A percentile compares a stretch with the other conserved stretches of the same genome.
These are phyloP conservation scores for Alligator sinensis DNA, from an alignment of 2,113 vertebrate species.

Conservation along the genomic window DNA sequence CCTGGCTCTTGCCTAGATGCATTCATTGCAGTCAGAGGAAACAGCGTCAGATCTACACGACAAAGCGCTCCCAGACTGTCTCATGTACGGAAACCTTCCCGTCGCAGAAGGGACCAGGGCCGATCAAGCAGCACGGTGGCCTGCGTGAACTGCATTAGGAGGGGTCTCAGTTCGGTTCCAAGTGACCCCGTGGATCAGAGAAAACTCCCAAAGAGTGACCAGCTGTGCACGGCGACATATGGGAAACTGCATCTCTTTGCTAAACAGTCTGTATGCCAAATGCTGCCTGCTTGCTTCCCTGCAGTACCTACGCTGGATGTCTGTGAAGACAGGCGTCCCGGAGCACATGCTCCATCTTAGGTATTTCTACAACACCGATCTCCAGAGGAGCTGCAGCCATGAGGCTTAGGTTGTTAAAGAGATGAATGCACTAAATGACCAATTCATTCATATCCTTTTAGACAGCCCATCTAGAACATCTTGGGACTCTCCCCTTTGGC, in stretches of 20 bases:
- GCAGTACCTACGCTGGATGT: background rate
- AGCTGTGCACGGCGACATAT: no score
- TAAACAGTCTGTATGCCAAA: background rate
- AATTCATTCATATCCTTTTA: background rate
- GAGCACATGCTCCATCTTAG: no score
- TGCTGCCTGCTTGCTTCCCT: background rate
- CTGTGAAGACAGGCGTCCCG: no score
- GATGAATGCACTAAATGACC: background rate
- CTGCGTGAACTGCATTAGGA: background rate
- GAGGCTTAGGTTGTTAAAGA: background rate
- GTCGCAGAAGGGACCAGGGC: background rate
- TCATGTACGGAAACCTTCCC: background rate
- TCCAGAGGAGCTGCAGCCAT: rapidly evolving
- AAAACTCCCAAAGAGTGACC: no score
- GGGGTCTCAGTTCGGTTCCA: background rate
- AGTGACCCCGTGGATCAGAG: no score
- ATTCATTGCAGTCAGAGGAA: background rate
- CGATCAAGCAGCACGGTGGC: background rate
- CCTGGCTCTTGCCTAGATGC: constrained; percentile 9
- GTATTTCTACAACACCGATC: no score
- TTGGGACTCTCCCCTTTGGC: no score
- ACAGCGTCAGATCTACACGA: background rate
- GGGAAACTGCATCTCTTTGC: no score
- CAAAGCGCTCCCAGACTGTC: background rate
- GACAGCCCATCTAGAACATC: background rate